Conservation (phyloP, 2,888 invertebrate genomes). For the Protophormia terraenovae region DNA sequence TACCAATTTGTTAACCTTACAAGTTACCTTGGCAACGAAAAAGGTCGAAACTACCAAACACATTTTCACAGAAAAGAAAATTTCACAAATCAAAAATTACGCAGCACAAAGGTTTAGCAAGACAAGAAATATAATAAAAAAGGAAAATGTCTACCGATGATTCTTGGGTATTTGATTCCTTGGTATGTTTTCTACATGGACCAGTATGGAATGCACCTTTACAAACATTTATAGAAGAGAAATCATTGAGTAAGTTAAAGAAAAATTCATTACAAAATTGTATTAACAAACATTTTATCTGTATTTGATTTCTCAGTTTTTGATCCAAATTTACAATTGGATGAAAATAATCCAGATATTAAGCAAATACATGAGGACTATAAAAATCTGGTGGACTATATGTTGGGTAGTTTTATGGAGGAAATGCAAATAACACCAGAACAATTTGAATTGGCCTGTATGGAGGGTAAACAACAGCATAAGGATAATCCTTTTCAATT, state of each 20-base stretch:
- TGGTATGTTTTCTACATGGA: conserved; percentile 94
- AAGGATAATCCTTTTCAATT: conserved; percentile 83
- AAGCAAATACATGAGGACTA: conserved; percentile 91
- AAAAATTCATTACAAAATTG: background rate
- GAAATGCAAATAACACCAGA: conserved; percentile 94
- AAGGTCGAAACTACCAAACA: conserved; percentile 18
- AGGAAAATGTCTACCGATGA: conserved; percentile 84
- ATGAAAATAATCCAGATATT: conserved; percentile 88
- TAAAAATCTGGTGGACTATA: conserved; percentile 93
- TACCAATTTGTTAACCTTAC: background rate
- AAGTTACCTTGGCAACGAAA: conserved; percentile 28
- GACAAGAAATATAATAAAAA: background rate
- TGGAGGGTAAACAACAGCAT: conserved; percentile 79
- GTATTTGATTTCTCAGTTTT: conserved; percentile 87
- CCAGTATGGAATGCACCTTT: conserved; percentile 96
- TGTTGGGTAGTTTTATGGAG: conserved; percentile 95
- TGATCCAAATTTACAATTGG: conserved; percentile 87
- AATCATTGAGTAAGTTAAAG: conserved; percentile 88
- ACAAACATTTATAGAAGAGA: conserved; percentile 95
- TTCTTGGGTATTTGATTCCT: conserved; percentile 95
- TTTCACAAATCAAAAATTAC: background rate
- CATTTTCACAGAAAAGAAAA: background rate
- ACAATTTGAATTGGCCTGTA: conserved; percentile 92
- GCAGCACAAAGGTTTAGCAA: background rate
- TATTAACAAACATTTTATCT: no score